Evolutionary conservation across 2,888 invertebrate genomes (phyloP), one percentile per base, ranked within the genome.

Genomic region (Operophtera brumata): DNA sequence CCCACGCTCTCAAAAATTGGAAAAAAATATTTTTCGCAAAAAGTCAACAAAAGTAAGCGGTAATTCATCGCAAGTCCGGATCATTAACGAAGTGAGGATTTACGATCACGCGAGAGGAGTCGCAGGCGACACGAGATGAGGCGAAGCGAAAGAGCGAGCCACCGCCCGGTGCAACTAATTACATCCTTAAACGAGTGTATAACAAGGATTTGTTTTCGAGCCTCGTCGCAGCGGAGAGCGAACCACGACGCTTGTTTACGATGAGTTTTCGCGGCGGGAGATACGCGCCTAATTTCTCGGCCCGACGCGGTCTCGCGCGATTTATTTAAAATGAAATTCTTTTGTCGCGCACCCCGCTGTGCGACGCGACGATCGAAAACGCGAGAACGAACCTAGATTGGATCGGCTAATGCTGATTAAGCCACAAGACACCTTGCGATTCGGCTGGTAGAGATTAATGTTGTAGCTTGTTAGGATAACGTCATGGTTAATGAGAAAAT

Each of bases 161-260:
- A 82, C 82, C 82, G 78, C 71, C 75, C 53, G 80, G 79, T 81
- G 80, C 84, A 84, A 82, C 82, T 86, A 88, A 89, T 89, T 88
- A 87, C 88, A 89, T 82, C 79, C 82, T 80, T 86, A 86, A 87
- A 86, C 82, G 86, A 86, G 84, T 86, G 86, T 87, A 85, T 84
- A 84, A 84, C 82, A 85, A 87, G 84, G 82, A 83, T 83, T 76
- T 82, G 80, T 81, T 81, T 83, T 82, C 76, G 79, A 82, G 75
- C 77, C 71, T 78, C 71, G 73, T 69, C 74, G 70, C 75, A 77
- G 70, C 75, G 73, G 73, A 69, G 71, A 67, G 76, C 65, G 73
- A 71, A 69, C 70, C 76, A 80, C 79, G 83, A 86, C 86, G 83
- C 78, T 56, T 87, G 87, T 89, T 88, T 85, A 88, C 85, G 88